phyloP scores from a whole-genome alignment of 2,797 vertebrate genomes.

The Pempheris klunzingeri region DNA sequence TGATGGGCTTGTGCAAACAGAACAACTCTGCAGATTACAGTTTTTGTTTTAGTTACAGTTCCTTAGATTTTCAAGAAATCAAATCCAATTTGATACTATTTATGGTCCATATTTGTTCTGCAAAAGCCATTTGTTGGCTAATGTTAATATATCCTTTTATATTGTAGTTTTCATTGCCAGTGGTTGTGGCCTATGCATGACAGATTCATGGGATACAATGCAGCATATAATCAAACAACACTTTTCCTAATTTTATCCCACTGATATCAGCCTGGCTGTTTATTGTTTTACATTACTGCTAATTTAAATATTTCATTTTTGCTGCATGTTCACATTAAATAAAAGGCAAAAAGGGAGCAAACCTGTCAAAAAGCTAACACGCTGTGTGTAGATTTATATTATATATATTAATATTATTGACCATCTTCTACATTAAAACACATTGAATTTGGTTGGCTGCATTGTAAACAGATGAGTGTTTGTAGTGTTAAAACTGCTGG shows the following conservation, averaged over 20 bases:
- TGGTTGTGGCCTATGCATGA: background rate
- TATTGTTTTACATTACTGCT: background rate
- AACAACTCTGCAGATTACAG: too few species aligned
- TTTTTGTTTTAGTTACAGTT: too few species aligned
- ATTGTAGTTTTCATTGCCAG: too few species aligned
- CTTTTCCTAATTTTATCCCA: background rate
- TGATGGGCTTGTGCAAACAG: background rate
- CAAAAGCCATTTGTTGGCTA: background rate
- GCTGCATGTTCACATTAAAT: background rate
- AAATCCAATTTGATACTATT: background rate
- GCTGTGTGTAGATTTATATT: too few species aligned
- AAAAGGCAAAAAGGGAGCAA: too few species aligned
- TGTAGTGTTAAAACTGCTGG: background rate
- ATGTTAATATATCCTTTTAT: too few species aligned
- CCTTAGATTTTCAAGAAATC: too few species aligned
- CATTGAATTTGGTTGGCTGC: too few species aligned
- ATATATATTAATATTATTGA: too few species aligned
- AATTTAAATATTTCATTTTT: background rate
- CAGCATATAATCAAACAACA: too few species aligned
- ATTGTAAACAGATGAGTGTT: background rate
- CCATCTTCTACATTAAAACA: too few species aligned
- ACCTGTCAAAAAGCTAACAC: too few species aligned
- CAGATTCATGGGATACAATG: background rate
- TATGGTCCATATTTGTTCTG: background rate
- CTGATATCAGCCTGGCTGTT: background rate